Percentiles rank a stretch among this genome's conserved stretches.
Conservation (phyloP, 2,113 vertebrate species). For the Pholis gunnellus region DNA sequence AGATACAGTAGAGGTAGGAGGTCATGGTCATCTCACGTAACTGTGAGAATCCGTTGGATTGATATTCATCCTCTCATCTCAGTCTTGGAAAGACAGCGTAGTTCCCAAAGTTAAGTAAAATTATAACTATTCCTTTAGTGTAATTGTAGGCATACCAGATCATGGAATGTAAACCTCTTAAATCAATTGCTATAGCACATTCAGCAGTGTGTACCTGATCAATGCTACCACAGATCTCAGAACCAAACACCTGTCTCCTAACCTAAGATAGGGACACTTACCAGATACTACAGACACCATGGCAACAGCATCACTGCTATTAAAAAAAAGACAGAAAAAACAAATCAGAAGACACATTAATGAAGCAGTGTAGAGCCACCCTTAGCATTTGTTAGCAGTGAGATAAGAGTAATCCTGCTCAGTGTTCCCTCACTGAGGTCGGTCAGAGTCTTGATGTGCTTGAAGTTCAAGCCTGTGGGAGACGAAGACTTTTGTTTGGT, state of each 20-base stretch:
- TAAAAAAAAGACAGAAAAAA: not conserved
- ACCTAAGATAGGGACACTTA: not conserved
- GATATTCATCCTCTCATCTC: too few relatives aligned
- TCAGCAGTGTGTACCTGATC: not conserved
- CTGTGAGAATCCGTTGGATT: too few relatives aligned
- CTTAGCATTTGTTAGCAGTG: not conserved
- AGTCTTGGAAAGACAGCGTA: too few relatives aligned
- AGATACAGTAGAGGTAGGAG: too few relatives aligned
- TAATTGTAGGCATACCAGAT: too few relatives aligned
- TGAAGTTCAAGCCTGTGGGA: slow-evolving; percentile 62
- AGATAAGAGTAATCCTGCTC: slow-evolving; percentile 37
- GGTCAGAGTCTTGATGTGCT: slow-evolving; percentile 51
- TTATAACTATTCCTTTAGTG: not conserved
- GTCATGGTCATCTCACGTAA: too few relatives aligned
- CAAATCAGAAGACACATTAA: not conserved
- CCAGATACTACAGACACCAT: not conserved
- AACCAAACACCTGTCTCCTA: not conserved
- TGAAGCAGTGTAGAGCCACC: not conserved
- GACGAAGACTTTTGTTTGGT: slow-evolving; percentile 58
- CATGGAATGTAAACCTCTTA: too few relatives aligned
- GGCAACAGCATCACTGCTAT: not conserved
- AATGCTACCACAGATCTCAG: not conserved
- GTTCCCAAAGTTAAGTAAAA: not conserved
- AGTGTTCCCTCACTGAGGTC: slow-evolving; percentile 35
- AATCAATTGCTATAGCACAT: not conserved